phyloP scores from a whole-genome alignment of 2,888 invertebrate genomes.

The Chymomyza caudatula region DNA sequence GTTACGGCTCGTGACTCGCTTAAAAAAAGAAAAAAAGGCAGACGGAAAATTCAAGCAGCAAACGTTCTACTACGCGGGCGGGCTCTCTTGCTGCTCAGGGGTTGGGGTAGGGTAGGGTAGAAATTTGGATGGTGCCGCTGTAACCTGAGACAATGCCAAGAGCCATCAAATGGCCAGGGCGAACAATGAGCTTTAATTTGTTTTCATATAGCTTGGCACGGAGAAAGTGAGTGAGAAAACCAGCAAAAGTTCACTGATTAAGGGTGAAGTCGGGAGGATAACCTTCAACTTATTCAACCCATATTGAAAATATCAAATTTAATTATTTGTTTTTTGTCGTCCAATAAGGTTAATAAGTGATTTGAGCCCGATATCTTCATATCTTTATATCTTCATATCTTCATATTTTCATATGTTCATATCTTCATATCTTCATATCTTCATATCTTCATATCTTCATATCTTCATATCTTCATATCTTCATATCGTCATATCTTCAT shows the following conservation, averaged over 20 bases:
- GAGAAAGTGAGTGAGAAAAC: neutral
- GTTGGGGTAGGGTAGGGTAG: constrained; percentile 2
- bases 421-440: too few species aligned
- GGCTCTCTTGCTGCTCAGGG: constrained; percentile 44
- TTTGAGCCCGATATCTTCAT: too few species aligned
- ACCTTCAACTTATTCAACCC: neutral
- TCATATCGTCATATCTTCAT: too few species aligned
- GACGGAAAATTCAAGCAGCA: neutral
- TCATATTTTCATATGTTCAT: too few species aligned
- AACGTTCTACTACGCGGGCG: constrained; percentile 46
- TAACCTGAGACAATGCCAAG: constrained; percentile 50
- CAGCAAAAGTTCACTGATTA: neutral
- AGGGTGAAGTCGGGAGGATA: neutral
- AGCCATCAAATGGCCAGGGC: constrained; percentile 32
- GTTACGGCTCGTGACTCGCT: constrained; percentile 58
- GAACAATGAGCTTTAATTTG: constrained; percentile 63
- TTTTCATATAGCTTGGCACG: constrained; percentile 29
- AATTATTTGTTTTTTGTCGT: neutral
- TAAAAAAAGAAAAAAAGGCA: constrained; percentile 34
- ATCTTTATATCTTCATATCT: too few species aligned
- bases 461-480: too few species aligned
- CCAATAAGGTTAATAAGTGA: neutral
- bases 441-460: too few species aligned
- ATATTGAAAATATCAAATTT: neutral
- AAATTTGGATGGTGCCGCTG: constrained; percentile 20